Evolutionary conservation across 2,888 invertebrate species (phyloP).

Genomic region (Macrosoma leucophasiata): DNA sequence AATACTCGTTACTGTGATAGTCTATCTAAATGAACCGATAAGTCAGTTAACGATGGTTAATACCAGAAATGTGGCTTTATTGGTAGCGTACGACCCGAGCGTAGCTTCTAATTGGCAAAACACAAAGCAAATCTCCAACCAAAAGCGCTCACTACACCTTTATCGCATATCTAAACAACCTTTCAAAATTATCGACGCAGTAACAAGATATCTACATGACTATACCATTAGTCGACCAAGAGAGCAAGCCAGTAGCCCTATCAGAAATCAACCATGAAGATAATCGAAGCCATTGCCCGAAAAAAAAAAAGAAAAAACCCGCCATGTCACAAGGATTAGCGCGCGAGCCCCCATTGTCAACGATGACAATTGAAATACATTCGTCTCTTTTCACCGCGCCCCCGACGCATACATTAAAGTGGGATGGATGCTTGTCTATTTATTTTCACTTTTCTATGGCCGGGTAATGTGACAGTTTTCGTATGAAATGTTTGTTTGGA

Average conservation of each 20-base stretch:
- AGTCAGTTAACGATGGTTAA: too few species aligned
- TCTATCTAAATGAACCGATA: too few species aligned
- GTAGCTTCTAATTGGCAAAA: slow-evolving; percentile 8
- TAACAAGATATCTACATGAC: slow-evolving; percentile 62
- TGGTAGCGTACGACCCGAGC: too few species aligned
- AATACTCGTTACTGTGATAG: too few species aligned
- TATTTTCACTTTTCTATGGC: slow-evolving; percentile 67
- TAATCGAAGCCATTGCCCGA: slow-evolving; percentile 39
- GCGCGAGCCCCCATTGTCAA: slow-evolving; percentile 55
- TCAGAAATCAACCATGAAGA: slow-evolving; percentile 56
- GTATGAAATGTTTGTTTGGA: slow-evolving; percentile 70
- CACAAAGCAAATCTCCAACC: slow-evolving; percentile 19
- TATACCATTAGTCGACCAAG: slow-evolving; percentile 65
- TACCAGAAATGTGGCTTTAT: too few species aligned
- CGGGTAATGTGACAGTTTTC: slow-evolving; percentile 69
- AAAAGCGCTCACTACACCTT: slow-evolving; percentile 28
- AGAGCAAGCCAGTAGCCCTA: slow-evolving; percentile 56
- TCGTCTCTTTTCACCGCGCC: slow-evolving; percentile 46
- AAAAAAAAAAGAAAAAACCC: slow-evolving; percentile 52
- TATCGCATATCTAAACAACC: slow-evolving; percentile 41
- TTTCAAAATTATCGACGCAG: slow-evolving; percentile 49
- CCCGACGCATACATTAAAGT: slow-evolving; percentile 28
- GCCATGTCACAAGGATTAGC: slow-evolving; percentile 69
- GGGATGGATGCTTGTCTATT: slow-evolving; percentile 54
- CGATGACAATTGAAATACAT: slow-evolving; percentile 63